Evolutionary conservation across 2,797 vertebrate genomes (phyloP).

Genomic region (Pipistrellus kuhlii): DNA sequence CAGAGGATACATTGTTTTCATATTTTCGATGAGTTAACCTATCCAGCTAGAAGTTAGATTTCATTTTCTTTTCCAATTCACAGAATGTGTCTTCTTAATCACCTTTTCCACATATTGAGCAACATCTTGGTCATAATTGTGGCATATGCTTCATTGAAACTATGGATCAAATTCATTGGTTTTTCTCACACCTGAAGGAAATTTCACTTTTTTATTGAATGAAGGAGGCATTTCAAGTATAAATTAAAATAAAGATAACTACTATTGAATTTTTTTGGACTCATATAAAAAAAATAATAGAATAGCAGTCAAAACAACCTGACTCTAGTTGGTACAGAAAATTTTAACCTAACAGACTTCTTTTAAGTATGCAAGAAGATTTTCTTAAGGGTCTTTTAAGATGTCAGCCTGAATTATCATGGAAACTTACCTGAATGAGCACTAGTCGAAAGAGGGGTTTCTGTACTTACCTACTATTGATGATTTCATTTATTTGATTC

Average conservation of each 20-base stretch:
- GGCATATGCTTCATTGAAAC: not conserved
- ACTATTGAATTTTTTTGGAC: conserved; percentile 40
- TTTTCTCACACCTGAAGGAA: not conserved
- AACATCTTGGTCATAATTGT: not conserved
- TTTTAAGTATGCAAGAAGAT: not conserved
- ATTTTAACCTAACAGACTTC: not conserved
- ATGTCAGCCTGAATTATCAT: not conserved
- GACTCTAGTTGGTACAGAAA: not conserved
- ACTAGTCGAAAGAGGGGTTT: not conserved
- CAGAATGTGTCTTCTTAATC: not conserved
- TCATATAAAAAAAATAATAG: conserved; percentile 35
- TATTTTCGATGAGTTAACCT: not conserved
- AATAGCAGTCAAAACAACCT: conserved; percentile 14
- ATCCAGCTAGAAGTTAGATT: not conserved
- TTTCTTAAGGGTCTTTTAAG: not conserved
- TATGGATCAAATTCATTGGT: conserved; percentile 11
- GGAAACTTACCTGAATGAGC: not conserved
- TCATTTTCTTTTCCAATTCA: not conserved
- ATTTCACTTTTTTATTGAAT: conserved; percentile 44
- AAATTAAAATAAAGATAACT: conserved; percentile 63
- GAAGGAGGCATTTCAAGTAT: conserved; percentile 42
- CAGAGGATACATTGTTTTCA: not conserved
- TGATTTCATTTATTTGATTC: not conserved
- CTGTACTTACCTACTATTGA: not conserved
- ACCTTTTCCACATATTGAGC: not conserved